Base-by-base conservation (phyloP, 2,797 vertebrate genomes). In the Sebastes hubbsi region DNA sequence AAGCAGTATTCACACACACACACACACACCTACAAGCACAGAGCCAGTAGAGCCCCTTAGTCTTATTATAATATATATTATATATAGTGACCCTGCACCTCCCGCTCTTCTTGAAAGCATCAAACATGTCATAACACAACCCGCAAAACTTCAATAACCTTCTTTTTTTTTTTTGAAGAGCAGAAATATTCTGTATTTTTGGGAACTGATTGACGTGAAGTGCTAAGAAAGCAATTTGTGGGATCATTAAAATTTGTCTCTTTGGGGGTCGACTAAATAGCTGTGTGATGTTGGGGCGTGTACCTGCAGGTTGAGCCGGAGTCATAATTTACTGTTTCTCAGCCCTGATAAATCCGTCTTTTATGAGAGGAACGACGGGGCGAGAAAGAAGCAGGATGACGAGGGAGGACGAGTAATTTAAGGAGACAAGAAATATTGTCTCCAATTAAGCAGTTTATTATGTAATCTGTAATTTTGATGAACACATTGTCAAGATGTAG, bases 241-340 rank as follows among this genome's bases (percentile, higher is more conserved):
- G 14, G 61, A 60, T 78, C 58, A 77, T 80, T 91, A 69, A 86
- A 86, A 89, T 86, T 54, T 62, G 77, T 80, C 82, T 89, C 78
- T 86, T 32, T 68, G 80, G 61, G 80, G 89, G 77, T 87, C 16
- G 60, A 32, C 42, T 60, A 25, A 72, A 82, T 78, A 68, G 62
- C 78, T 79, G 42, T 87, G 74, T 85, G 81, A 91, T 89, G 82
- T 78, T 13, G 32, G 77, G 82, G 85, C 88, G 55, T 88, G 90
- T 86, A 38, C 56, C 72, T 77, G 68, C 88, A 91, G 80, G 88
- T 86, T 56, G 32, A 74, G 52, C 61, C 24, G 2, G 58, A 74
- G 72, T 68, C 30, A 82, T 74, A 78, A 88, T 89, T 89, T 73
- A 87, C 62, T 6, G 49, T 73, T 85, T 67, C 69, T 56, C 65